phyloP scores from a whole-genome alignment of 2,113 vertebrate genomes.

The Passer montanus region DNA sequence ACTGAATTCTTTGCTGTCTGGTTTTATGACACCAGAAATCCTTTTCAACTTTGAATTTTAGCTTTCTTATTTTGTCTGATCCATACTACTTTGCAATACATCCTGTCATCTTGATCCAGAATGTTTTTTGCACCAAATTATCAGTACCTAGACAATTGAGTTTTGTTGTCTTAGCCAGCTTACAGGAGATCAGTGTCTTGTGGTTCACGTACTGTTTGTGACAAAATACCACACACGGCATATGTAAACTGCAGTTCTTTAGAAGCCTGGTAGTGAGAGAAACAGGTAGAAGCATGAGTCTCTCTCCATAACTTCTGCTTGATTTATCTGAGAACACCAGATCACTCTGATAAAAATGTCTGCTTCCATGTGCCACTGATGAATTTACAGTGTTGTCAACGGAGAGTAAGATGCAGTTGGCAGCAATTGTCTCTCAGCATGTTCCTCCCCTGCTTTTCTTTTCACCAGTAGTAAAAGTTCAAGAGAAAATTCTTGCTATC shows the following conservation, averaged over 20 bases:
- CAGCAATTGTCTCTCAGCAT: background rate
- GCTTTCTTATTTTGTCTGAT: background rate
- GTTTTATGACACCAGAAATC: background rate
- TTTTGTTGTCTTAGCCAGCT: background rate
- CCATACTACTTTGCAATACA: background rate
- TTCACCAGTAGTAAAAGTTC: background rate
- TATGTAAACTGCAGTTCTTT: background rate
- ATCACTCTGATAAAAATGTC: background rate
- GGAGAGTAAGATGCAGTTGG: background rate
- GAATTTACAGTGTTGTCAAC: background rate
- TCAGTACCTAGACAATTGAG: background rate
- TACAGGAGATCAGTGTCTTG: background rate
- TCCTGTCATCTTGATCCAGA: background rate
- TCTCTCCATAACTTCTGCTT: background rate
- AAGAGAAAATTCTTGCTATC: slow-evolving; percentile 5
- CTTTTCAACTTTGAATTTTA: background rate
- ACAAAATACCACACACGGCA: background rate
- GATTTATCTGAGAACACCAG: background rate
- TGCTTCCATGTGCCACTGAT: background rate
- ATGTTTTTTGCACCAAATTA: background rate
- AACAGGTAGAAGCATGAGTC: background rate
- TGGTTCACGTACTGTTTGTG: background rate
- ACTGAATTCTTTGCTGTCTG: background rate
- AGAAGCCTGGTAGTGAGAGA: background rate
- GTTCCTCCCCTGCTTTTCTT: background rate